A percentile compares a stretch with the other conserved stretches of the same genome.
Conservation (phyloP, 1,140 invertebrate species). For the Schlechtendalia chinensis region DNA sequence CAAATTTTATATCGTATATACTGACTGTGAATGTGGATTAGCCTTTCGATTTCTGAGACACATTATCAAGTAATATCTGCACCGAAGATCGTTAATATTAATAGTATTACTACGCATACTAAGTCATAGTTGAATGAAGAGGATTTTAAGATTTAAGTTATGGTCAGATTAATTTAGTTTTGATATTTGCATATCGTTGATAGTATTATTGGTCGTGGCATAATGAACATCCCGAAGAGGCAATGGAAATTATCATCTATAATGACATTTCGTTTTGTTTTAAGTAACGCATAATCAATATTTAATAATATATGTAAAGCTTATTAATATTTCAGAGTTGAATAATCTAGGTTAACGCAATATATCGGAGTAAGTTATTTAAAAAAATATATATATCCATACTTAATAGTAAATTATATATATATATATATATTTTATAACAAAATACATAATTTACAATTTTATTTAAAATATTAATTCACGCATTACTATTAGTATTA, state of each 20-base stretch:
- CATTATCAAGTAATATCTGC: not conserved
- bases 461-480: too few relatives aligned
- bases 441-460: too few relatives aligned
- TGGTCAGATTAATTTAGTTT: conserved; percentile 22
- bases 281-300: not conserved
- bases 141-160: not conserved
- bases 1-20: not conserved
- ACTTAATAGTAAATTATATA: too few relatives aligned
- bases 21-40: not conserved
- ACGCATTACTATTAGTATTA: too few relatives aligned
- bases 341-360: not conserved
- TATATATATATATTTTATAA: too few relatives aligned
- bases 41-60: not conserved
- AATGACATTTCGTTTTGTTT: not conserved
- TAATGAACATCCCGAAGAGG: not conserved
- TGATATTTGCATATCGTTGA: not conserved
- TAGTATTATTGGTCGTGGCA: not conserved
- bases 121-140: conserved; percentile 10
- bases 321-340: not conserved
- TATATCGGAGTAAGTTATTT: too few relatives aligned
- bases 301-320: not conserved
- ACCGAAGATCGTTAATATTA: not conserved
- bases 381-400: too few relatives aligned
- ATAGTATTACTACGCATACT: not conserved
- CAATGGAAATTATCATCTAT: not conserved